A percentile compares a stretch with the other conserved stretches of the same genome.
Conservation (phyloP, 2,797 vertebrate species). For the Rhincodon typus region DNA sequence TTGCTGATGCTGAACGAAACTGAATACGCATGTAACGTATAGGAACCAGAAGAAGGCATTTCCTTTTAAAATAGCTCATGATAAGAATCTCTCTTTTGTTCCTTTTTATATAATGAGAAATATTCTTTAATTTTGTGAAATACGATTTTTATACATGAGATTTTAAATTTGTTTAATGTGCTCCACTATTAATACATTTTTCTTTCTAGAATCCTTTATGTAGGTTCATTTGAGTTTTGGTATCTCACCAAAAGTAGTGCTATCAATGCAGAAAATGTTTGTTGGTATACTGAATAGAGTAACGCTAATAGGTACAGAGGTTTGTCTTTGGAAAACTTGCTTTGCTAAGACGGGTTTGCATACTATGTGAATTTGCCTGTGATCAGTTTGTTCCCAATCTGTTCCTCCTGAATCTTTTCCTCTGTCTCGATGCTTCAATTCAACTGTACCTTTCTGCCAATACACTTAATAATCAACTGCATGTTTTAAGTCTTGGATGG, state of each 20-base stretch:
- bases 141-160: not conserved
- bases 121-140: not conserved
- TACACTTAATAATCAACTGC: not conserved
- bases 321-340: not conserved
- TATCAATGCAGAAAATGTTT: not conserved
- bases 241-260: not conserved
- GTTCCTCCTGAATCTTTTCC: not conserved
- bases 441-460: not conserved
- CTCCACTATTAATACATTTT: not conserved
- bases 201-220: not conserved
- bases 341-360: not conserved
- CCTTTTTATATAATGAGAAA: not conserved
- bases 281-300: not conserved
- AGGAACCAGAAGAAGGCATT: not conserved
- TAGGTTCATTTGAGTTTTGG: not conserved
- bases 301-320: not conserved
- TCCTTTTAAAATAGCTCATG: not conserved
- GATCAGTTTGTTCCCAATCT: not conserved
- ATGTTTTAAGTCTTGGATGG: not conserved
- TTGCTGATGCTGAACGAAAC: conserved; percentile 16
- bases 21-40: not conserved
- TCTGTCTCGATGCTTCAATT: not conserved
- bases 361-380: not conserved
- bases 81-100: not conserved
- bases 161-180: not conserved